phyloP scores from a whole-genome alignment of 30 jellyfish, hydroid and myxozoan genomes.

The Aurelia aurita complex sp. Pacific region DNA sequence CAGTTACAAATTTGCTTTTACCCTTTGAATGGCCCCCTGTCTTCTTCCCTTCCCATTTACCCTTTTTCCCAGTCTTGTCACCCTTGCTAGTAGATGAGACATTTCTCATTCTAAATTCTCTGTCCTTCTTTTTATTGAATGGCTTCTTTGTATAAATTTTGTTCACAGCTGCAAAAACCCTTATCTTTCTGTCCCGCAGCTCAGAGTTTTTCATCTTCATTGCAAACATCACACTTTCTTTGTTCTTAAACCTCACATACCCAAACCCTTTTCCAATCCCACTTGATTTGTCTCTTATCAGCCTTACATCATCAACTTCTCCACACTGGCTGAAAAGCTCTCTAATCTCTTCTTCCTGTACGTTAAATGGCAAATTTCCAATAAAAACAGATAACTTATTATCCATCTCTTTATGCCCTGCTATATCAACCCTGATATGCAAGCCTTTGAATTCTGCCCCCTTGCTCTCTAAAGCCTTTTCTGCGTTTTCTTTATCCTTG shows the following conservation, averaged over 20 bases:
- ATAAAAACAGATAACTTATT: constrained; percentile 67
- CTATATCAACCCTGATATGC: constrained; percentile 49
- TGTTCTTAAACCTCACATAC: constrained; percentile 53
- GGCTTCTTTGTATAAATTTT: constrained; percentile 24
- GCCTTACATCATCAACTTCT: constrained; percentile 75
- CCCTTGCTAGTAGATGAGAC: not conserved
- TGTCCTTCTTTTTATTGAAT: constrained; percentile 43
- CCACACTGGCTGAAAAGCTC: constrained; percentile 85
- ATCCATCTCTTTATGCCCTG: constrained; percentile 54
- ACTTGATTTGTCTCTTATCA: constrained; percentile 74
- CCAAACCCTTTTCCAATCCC: constrained; percentile 97
- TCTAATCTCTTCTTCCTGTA: constrained; percentile 82
- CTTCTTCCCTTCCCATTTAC: too few species aligned
- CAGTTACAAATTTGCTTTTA: not conserved
- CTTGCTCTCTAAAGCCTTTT: constrained; percentile 62
- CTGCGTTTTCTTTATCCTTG: constrained; percentile 52
- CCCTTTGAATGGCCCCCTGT: not conserved
- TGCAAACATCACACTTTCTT: constrained; percentile 52
- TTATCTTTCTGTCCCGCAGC: constrained; percentile 30
- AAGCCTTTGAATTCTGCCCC: constrained; percentile 40
- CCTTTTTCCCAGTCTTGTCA: too few species aligned
- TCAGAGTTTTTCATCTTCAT: constrained; percentile 46
- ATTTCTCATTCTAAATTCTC: constrained; percentile 44
- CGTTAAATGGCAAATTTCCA: constrained; percentile 89
- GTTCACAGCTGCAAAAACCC: constrained; percentile 40